These are phyloP conservation scores for Genyomyrus donnyi DNA, from an alignment of 2,113 vertebrate species.

Conservation along the genomic window DNA sequence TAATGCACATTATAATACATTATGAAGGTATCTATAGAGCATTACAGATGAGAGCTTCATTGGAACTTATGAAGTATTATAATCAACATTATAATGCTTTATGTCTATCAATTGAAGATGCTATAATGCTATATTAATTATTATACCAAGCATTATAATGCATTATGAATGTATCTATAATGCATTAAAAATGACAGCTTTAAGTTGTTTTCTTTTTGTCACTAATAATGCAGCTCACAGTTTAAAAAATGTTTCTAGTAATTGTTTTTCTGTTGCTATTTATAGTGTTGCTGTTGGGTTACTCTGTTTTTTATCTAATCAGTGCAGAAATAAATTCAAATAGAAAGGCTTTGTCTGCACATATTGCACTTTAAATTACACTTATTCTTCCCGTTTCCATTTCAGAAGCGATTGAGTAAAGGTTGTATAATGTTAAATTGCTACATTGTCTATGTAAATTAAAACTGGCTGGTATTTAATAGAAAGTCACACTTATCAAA, in stretches of 20 bases:
- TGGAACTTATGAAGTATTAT: no score
- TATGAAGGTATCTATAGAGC: no score
- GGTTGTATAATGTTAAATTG: neutral
- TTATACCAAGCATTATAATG: no score
- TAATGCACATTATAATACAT: no score
- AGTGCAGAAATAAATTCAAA: neutral
- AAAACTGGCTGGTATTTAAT: neutral
- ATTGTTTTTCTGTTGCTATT: neutral
- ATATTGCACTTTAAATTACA: neutral
- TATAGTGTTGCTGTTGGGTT: neutral
- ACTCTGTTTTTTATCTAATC: neutral
- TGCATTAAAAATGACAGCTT: neutral
- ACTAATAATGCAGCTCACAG: neutral
- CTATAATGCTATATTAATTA: no score
- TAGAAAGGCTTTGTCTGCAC: neutral
- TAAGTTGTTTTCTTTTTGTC: neutral
- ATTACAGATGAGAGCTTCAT: no score
- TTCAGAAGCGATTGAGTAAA: neutral
- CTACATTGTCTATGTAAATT: neutral
- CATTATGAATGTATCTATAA: no score
- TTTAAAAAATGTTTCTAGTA: neutral
- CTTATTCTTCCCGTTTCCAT: neutral
- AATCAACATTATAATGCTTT: no score
- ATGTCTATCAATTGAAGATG: no score
- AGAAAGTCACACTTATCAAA: neutral